Percentiles rank a stretch among this genome's conserved stretches.
Evolutionary conservation across 2,113 vertebrate species (phyloP).

Genomic region (Rynchops niger): DNA sequence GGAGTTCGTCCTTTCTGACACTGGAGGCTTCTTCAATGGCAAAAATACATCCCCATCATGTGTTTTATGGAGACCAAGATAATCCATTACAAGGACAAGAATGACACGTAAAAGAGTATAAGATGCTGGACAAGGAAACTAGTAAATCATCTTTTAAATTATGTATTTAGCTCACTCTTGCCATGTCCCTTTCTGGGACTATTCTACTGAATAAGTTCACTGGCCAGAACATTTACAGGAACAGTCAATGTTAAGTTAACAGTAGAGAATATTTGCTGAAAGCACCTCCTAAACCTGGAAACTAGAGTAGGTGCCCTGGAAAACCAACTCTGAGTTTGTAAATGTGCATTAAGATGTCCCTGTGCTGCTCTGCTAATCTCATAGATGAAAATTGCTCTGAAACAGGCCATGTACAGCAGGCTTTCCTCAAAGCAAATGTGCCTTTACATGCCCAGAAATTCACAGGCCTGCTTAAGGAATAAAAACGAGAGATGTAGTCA

Average conservation of each 20-base stretch:
- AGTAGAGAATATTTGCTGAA: constrained; percentile 7
- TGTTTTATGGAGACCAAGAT: constrained; percentile 13
- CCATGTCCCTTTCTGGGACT: background rate
- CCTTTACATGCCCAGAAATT: constrained; percentile 46
- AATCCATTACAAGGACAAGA: constrained; percentile 36
- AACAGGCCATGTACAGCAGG: background rate
- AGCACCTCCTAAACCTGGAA: background rate
- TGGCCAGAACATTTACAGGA: constrained; percentile 4
- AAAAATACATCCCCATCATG: constrained; percentile 19
- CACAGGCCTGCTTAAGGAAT: constrained; percentile 35
- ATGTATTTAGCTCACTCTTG: background rate
- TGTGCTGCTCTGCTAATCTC: constrained; percentile 23
- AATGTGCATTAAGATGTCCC: constrained; percentile 5
- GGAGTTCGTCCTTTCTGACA: constrained; percentile 17
- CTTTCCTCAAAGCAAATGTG: constrained; percentile 13
- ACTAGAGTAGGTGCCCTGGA: constrained; percentile 15
- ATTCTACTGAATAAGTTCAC: background rate
- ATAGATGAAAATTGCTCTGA: constrained; percentile 29
- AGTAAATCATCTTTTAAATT: constrained; percentile 27
- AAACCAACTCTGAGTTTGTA: constrained; percentile 8
- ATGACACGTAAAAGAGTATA: background rate
- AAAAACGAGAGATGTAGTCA: constrained; percentile 29
- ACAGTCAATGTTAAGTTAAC: constrained; percentile 5
- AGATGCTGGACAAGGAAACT: background rate
- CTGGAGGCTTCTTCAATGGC: background rate